Conservation (phyloP, 2,797 vertebrate genomes). For the Lepidocolaptes lacrymiger region DNA sequence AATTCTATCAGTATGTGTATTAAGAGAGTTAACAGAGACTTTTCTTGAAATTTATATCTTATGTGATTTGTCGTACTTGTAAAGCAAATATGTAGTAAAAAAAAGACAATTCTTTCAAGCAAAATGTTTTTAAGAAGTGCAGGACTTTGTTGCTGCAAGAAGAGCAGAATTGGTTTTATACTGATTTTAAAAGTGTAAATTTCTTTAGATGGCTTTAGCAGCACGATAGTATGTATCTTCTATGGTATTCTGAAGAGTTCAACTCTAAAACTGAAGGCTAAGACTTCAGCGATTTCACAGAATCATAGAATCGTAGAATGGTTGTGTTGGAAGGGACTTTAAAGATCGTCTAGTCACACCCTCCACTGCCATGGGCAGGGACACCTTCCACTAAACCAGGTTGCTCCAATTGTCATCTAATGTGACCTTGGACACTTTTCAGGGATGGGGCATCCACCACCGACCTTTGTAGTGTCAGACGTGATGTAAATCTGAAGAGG, state of each 20-base stretch:
- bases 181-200: not conserved
- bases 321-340: not conserved
- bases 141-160: not conserved
- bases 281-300: not conserved
- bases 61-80: not conserved
- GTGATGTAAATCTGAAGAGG: not conserved
- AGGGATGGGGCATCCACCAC: not conserved
- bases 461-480: not conserved
- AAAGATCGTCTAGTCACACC: not conserved
- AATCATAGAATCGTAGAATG: not conserved
- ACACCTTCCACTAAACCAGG: not conserved
- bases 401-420: not conserved
- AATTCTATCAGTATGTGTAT: slow-evolving; percentile 14
- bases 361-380: not conserved
- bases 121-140: not conserved
- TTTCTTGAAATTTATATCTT: not conserved
- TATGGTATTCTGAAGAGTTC: not conserved
- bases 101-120: not conserved
- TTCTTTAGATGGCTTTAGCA: not conserved
- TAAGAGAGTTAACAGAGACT: not conserved
- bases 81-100: not conserved
- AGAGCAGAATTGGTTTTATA: not conserved
- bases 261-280: not conserved
- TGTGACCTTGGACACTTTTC: not conserved
- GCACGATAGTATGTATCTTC: not conserved